Evolutionary conservation across 2,888 invertebrate genomes (phyloP).

Genomic region (Standfussiana lucernea): DNA sequence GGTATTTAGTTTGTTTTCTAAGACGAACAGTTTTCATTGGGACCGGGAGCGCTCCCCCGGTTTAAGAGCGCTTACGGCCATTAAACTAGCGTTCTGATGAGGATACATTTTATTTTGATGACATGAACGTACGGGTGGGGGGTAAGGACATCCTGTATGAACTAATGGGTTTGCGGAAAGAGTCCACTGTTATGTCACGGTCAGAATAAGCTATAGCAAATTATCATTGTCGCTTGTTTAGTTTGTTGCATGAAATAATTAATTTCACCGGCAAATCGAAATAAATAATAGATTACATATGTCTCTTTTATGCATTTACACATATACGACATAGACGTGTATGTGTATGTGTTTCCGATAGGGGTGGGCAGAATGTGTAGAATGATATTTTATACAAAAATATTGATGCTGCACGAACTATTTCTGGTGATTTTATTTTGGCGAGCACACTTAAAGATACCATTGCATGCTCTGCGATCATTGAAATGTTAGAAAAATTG

Average conservation of each 20-base stretch:
- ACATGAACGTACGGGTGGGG: constrained; percentile 1
- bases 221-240: constrained; percentile 4
- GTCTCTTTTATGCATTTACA: background rate
- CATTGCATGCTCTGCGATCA: constrained; percentile 23
- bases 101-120: constrained; percentile 43
- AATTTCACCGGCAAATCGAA: background rate
- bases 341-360: background rate
- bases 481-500: constrained; percentile 28
- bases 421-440: background rate
- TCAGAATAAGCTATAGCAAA: constrained; percentile 3
- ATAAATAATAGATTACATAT: background rate
- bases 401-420: background rate
- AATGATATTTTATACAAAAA: background rate
- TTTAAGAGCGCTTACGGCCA: constrained; percentile 43
- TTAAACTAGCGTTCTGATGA: constrained; percentile 43
- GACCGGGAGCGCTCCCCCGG: constrained; percentile 40
- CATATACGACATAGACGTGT: background rate
- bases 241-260: background rate
- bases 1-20: constrained; percentile 73
- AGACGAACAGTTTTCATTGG: constrained; percentile 67
- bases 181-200: constrained; percentile 5
- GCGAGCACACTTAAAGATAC: constrained; percentile 34
- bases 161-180: constrained; percentile 22
- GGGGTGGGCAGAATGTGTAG: background rate
- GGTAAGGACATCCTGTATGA: constrained; percentile 21